Evolutionary conservation across 1,140 invertebrate species (phyloP), one percentile per base, ranked within the genome.

Genomic region (Zelostemma sp.): DNA sequence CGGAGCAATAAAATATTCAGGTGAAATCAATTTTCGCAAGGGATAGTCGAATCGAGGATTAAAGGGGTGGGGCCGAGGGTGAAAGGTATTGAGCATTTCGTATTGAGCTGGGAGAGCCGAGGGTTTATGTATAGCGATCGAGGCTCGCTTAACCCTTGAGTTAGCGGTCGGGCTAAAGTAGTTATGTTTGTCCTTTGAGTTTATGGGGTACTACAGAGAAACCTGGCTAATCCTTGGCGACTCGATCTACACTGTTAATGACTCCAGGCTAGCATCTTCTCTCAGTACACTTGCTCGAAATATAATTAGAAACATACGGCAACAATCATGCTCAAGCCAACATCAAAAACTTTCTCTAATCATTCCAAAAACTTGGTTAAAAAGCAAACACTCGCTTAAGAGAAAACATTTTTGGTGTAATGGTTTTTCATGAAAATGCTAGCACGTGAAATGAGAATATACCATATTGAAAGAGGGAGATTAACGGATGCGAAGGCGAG

Each of bases 101-200:
- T 75, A 59, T 76, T 73, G 73, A 71, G 70, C 66, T 59, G 57
- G 47, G 40, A 65, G 64, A 51, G 43, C 19, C 14, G 64, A 71
- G 78, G 75, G 74, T 75, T 74, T 70, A 71, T 60, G 77, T 75
- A 76, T 76, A 80, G 75, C 78, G 78, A 75, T 76, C 75, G 79
- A 80, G 78, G 70, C 78, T 75, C 76, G 79, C 81, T 85, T 84
- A 85, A 84, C 83, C 82, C 83, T 85, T 82, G 80, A 84, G 83
- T 79, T 84, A 81, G 80, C 68, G 80, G 80, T 73, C 72, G 69
- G 75, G 61, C 78, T 84, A 84, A 84, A 84, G 81, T 83, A 78
- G 81, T 84, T 85, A 84, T 84, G 80, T 81, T 84, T 83, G 82
- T 85, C 82, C 82, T 84, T 85, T 85, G 81, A 85, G 79, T 73